Base-by-base conservation (phyloP, 2,888 invertebrate species). In the Habrosyne pyritoides region DNA sequence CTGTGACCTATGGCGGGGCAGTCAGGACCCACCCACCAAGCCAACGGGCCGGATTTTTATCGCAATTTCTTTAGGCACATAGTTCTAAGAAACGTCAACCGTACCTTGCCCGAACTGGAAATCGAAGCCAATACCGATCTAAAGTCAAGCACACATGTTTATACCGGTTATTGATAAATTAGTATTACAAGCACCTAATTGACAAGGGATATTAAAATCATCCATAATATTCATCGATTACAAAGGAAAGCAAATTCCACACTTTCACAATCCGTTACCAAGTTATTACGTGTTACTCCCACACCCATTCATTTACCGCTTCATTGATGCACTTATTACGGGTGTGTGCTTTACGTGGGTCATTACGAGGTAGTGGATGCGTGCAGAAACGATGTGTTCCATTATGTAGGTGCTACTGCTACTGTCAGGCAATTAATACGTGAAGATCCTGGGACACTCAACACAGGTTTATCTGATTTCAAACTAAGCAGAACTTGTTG, bases 201-300 rank as follows among this genome's bases (percentile, higher is more conserved):
- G 6, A 14, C 49, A 18, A 18, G 49, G 18, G 49, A 49, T n/a
- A 8, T 26, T 3, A 10, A 14, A 28, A 7, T 4, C 14, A 49
- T 49, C 5, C 24, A 18, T 49, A 18, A 30, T 22, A 77, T 73
- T 72, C 64, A 52, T 65, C 58, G 60, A 66, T 75, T 26, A 57
- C 59, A 60, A 70, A 69, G 68, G 60, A 71, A 73, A 71, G 58
- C 64, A 64, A 57, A 64, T 64, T 61, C 57, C 58, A 63, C 57
- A 78, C 76, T 77, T 78, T 77, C 78, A 63, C 73, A 53, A 28
- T 18, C 49, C 53, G 49, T 47, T 61, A 62, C 63, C 47, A 54
- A 56, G 1, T 2, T 28, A 28, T 50, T 18, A 18, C 30, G 28
- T 22, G 18, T 28, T 18, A 49, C 10, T 14, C 24, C 2, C 18